Evolutionary conservation across 2,113 vertebrate genomes (phyloP).

Genomic region (Zingel zingel): DNA sequence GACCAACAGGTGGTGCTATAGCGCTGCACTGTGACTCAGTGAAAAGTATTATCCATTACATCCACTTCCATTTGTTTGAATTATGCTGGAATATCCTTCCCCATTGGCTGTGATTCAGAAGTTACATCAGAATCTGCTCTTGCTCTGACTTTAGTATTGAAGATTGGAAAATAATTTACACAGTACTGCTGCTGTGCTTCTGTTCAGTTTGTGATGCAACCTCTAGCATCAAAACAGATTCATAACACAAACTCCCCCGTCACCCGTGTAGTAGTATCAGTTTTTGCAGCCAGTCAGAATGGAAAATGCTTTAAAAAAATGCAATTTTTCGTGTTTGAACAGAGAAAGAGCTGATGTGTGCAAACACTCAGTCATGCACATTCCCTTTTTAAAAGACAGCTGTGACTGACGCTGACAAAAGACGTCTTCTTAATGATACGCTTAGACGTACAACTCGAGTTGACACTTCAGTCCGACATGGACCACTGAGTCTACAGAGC

Average conservation of each 20-base stretch:
- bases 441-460: conserved; percentile 57
- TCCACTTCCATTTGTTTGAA: conserved; percentile 39
- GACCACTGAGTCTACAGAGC: conserved; percentile 51
- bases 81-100: conserved; percentile 28
- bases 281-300: conserved; percentile 12
- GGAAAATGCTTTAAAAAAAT: conserved; percentile 19
- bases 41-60: not conserved
- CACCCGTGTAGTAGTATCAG: conserved; percentile 1
- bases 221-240: conserved; percentile 24
- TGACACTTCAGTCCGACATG: conserved; percentile 55
- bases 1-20: conserved; percentile 74
- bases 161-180: conserved; percentile 41
- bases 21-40: not conserved
- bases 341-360: conserved; percentile 41
- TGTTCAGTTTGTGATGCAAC: conserved; percentile 46
- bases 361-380: conserved; percentile 13
- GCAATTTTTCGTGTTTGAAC: not conserved
- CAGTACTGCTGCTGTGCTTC: conserved; percentile 13
- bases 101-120: conserved; percentile 52
- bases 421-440: conserved; percentile 63
- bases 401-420: conserved; percentile 56
- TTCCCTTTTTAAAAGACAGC: conserved; percentile 24
- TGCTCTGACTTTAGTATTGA: conserved; percentile 41
- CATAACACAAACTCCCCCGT: conserved; percentile 24
- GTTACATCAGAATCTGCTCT: conserved; percentile 62